A percentile compares a stretch with the other conserved stretches of the same genome.
Conservation (phyloP, 1,140 invertebrate species). For the Anastatus disparis region DNA sequence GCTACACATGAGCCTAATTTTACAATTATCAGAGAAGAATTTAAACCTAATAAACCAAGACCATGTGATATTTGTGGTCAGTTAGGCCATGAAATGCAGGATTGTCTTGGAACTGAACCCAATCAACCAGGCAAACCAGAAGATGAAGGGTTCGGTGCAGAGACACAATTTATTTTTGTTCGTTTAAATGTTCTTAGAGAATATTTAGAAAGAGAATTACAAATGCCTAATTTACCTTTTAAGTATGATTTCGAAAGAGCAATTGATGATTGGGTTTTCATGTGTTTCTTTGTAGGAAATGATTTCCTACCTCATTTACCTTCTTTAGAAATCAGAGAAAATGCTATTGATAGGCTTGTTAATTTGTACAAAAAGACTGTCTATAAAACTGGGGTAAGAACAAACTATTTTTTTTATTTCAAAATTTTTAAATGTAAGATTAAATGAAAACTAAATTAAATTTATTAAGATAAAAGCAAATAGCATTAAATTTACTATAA, state of each 20-base stretch:
- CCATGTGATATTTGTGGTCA: constrained; percentile 98
- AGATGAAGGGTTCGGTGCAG: constrained; percentile 72
- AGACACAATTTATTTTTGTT: constrained; percentile 90
- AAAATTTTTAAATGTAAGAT: constrained; percentile 31
- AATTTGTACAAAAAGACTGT: constrained; percentile 95
- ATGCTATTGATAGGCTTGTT: constrained; percentile 95
- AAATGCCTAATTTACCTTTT: constrained; percentile 95
- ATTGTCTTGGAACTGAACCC: constrained; percentile 81
- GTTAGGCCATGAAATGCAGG: constrained; percentile 95
- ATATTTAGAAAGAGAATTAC: constrained; percentile 91
- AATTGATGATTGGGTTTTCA: constrained; percentile 99
- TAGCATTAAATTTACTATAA: constrained; percentile 13
- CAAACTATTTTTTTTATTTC: constrained; percentile 6
- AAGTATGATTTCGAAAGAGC: constrained; percentile 89
- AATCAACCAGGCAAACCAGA: constrained; percentile 67
- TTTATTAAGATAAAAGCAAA: no score
- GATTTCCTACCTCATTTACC: constrained; percentile 99
- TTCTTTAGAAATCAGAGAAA: constrained; percentile 97
- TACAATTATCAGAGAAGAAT: constrained; percentile 97
- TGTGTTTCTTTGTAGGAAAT: constrained; percentile 99
- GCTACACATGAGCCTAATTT: constrained; percentile 99
- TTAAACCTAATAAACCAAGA: constrained; percentile 95
- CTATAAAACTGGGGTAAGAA: constrained; percentile 85
- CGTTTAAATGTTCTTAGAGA: constrained; percentile 92
- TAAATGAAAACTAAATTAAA: no score